Evolutionary conservation across 2,888 invertebrate genomes (phyloP).

Genomic region (Smittia sp.): DNA sequence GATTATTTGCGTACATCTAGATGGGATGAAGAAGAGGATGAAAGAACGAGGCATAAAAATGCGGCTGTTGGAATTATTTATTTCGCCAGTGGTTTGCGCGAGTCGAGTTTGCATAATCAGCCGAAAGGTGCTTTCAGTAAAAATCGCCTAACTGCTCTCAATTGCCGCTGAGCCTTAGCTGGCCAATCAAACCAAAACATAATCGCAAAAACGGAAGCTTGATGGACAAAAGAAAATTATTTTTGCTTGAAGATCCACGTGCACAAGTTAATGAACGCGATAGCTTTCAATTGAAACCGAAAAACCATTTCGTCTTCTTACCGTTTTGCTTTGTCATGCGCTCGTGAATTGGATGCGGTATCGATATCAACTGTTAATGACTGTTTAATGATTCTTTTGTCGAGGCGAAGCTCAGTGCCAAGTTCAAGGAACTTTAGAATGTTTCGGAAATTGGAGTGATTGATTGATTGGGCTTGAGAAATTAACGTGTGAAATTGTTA

Average conservation of each 20-base stretch:
- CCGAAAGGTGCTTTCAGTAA: background rate
- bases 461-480: slow-evolving; percentile 20
- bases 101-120: background rate
- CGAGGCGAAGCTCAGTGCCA: background rate
- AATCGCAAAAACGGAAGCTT: too few species aligned
- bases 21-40: slow-evolving; percentile 1
- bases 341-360: background rate
- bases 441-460: slow-evolving; percentile 10
- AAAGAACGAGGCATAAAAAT: background rate
- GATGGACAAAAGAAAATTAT: too few species aligned
- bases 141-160: too few species aligned
- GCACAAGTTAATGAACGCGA: background rate
- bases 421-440: slow-evolving; percentile 10
- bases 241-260: too few species aligned
- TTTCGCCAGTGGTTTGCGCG: background rate
- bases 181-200: too few species aligned
- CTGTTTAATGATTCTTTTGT: slow-evolving; percentile 9
- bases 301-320: background rate
- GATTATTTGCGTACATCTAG: slow-evolving; percentile 38
- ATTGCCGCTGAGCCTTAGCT: too few species aligned
- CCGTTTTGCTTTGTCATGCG: background rate
- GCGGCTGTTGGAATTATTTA: background rate
- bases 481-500: too few species aligned
- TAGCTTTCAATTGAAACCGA: background rate
- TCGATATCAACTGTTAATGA: slow-evolving; percentile 9